Evolutionary conservation across 2,797 vertebrate species (phyloP).

Genomic region (Jordanella pulchra): DNA sequence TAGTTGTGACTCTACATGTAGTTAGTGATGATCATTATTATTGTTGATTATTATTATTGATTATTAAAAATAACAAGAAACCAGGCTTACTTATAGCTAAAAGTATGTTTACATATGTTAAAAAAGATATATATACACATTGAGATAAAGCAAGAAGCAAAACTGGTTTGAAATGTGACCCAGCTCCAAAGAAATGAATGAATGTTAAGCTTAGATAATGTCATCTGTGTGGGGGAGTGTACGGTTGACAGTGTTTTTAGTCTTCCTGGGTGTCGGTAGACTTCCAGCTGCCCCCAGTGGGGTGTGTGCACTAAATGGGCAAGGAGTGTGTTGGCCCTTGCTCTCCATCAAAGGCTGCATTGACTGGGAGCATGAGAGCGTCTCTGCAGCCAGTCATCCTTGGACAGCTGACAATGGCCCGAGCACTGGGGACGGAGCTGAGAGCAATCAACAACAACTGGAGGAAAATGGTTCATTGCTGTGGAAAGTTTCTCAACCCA

Average conservation of each 20-base stretch:
- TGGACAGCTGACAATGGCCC: constrained; percentile 71
- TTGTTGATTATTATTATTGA: too few relatives aligned
- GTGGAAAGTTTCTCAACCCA: constrained; percentile 57
- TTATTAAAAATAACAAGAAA: too few relatives aligned
- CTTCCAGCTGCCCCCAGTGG: constrained; percentile 50
- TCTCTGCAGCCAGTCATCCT: constrained; percentile 71
- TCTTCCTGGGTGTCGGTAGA: constrained; percentile 33
- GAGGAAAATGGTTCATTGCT: constrained; percentile 52
- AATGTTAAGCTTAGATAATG: background rate
- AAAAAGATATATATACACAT: too few relatives aligned
- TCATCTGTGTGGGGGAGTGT: background rate
- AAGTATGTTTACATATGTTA: background rate
- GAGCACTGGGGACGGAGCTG: constrained; percentile 55
- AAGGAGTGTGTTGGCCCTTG: constrained; percentile 52
- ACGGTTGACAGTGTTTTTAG: constrained; percentile 30
- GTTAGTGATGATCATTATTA: too few relatives aligned
- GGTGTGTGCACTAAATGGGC: constrained; percentile 59
- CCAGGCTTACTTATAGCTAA: background rate
- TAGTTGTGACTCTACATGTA: background rate
- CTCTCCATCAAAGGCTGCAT: constrained; percentile 70
- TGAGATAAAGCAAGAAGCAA: background rate
- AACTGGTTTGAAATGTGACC: background rate
- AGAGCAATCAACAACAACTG: constrained; percentile 67
- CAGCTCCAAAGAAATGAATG: background rate
- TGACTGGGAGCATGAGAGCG: constrained; percentile 68